These are phyloP conservation scores for Rhynchonycteris naso DNA, from an alignment of 2,797 vertebrate genomes.

Conservation along the genomic window DNA sequence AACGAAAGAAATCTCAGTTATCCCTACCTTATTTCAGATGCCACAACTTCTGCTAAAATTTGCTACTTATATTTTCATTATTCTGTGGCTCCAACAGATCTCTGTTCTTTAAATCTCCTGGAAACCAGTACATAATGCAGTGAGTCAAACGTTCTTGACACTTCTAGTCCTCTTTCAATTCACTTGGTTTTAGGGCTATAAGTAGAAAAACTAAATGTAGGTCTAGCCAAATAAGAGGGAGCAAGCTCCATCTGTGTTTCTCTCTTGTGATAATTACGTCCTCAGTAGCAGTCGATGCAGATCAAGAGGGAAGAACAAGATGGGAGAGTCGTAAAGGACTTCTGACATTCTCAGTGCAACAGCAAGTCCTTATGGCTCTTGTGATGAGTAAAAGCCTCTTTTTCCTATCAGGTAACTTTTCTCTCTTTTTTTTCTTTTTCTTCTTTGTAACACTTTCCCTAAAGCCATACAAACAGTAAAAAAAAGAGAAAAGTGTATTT, in stretches of 20 bases:
- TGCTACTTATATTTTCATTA: neutral
- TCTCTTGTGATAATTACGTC: neutral
- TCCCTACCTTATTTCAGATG: neutral
- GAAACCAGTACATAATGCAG: neutral
- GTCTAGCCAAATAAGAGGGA: neutral
- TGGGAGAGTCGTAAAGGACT: neutral
- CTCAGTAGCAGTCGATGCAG: neutral
- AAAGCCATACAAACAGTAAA: neutral
- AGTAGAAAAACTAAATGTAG: neutral
- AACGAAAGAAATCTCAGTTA: neutral
- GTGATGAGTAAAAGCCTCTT: neutral
- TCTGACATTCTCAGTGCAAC: neutral
- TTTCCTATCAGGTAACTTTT: neutral
- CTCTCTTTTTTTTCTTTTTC: neutral
- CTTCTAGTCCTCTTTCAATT: neutral
- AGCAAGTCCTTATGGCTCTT: neutral
- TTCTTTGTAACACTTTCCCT: neutral
- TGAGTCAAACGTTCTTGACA: neutral
- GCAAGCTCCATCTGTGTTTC: neutral
- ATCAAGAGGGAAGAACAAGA: neutral
- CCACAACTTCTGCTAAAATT: neutral
- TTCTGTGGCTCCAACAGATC: neutral
- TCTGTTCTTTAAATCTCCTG: neutral
- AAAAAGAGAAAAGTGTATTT: slow-evolving; percentile 3
- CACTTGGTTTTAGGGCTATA: neutral